A percentile compares a stretch with the other conserved stretches of the same genome.
phyloP scores from a whole-genome alignment of 2,888 invertebrate genomes.

The Eristalis tenax region DNA sequence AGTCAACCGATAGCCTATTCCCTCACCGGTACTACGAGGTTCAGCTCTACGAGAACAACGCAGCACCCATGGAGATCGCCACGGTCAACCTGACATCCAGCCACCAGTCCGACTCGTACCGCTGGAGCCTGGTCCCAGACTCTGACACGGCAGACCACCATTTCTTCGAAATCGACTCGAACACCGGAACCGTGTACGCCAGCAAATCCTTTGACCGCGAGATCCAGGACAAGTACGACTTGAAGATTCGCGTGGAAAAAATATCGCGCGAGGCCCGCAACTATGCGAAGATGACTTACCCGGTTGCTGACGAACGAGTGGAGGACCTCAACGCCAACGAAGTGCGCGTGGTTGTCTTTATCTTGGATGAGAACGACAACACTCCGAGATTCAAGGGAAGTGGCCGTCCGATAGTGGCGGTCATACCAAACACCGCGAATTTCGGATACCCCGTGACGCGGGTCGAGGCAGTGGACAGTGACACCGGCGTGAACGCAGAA shows the following conservation, averaged over 20 bases:
- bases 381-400: constrained; percentile 88
- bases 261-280: constrained; percentile 85
- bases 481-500: constrained; percentile 88
- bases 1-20: constrained; percentile 81
- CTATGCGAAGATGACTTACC: constrained; percentile 89
- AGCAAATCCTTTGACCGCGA: constrained; percentile 90
- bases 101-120: constrained; percentile 85
- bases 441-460: constrained; percentile 91
- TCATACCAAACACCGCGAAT: constrained; percentile 89
- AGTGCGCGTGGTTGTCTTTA: constrained; percentile 89
- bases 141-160: constrained; percentile 83
- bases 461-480: constrained; percentile 89
- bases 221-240: constrained; percentile 84
- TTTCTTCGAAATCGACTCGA: constrained; percentile 88
- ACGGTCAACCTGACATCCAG: constrained; percentile 89
- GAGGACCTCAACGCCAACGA: constrained; percentile 89
- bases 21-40: constrained; percentile 90
- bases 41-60: constrained; percentile 90
- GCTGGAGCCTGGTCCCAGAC: constrained; percentile 85
- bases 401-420: constrained; percentile 90
- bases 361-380: constrained; percentile 92
- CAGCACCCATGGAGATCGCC: constrained; percentile 88
- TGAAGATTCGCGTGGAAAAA: constrained; percentile 82
- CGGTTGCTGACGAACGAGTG: constrained; percentile 87
- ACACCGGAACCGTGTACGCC: constrained; percentile 89